Evolutionary conservation across 2,113 vertebrate genomes (phyloP), one percentile per base, ranked within the genome.

Genomic region (Trogon surrucura): DNA sequence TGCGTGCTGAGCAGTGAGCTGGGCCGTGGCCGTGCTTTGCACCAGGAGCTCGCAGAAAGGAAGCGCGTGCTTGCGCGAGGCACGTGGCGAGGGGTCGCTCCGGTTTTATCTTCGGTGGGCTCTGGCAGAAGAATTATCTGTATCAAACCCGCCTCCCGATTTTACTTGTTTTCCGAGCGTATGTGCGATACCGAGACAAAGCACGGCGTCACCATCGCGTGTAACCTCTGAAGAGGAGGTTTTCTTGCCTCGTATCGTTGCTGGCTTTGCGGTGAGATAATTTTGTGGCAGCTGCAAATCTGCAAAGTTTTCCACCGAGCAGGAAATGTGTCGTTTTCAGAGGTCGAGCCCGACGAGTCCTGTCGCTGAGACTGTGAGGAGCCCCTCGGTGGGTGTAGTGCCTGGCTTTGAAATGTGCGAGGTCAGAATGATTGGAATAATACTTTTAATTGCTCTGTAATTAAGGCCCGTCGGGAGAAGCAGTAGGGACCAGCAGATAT

Each of bases 361-460:
- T 16, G 58, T 48, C 1, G 11, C 60, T 11, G 21, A 47, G 61
- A 13, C 80, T 79, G 18, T 9, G 18, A 51, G 69, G 58, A 83
- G 16, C 25, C 73, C 74, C 78, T 80, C 11, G 5, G 34, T 29
- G 87, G n/a, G 32, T 23, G 45, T 25, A 48, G 60, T 36, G 66
- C 79, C 77, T 18, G 8, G 7, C 47, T 26, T 38, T 4, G 7
- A 44, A 38, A 51, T 2, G 50, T 53, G 78, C 21, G 79, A 88
- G 89, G 70, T 54, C 23, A 10, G 53, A 89, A 56, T 10, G 20
- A 36, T 54, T 16, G 71, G 29, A 94, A 38, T 80, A 30, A 92
- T 78, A 5, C 60, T 89, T 95, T 88, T 96, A 97, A 98, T 97
- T 97, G 91, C 94, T 91, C 30, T 44, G 23, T 95, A 85, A 97